These are phyloP conservation scores for Diploptera punctata DNA, from an alignment of 2,888 invertebrate genomes.

Conservation along the genomic window DNA sequence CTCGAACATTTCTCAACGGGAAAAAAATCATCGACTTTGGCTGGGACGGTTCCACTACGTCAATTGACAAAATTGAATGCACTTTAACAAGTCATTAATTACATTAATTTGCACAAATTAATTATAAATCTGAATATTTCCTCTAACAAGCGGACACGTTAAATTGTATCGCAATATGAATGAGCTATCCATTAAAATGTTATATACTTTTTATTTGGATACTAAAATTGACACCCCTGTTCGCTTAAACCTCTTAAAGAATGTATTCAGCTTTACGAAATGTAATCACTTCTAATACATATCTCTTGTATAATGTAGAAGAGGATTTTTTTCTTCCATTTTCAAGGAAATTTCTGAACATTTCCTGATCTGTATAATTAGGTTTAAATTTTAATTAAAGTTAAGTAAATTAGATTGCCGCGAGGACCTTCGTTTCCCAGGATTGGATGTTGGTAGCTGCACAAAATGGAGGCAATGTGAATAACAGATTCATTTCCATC, in stretches of 20 bases:
- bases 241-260: conserved; percentile 3
- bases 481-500: conserved; percentile 6
- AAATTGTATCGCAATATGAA: no score
- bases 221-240: conserved; percentile 11
- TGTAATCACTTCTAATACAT: conserved; percentile 31
- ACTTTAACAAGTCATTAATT: no score
- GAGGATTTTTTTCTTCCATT: conserved; percentile 9
- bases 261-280: neutral
- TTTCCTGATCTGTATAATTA: conserved; percentile 21
- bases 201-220: no score
- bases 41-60: no score
- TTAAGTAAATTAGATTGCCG: conserved; percentile 17
- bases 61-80: no score
- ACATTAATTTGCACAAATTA: no score
- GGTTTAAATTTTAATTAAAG: conserved; percentile 23
- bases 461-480: neutral
- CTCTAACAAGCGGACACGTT: no score
- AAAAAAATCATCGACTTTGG: no score
- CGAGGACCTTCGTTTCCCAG: conserved; percentile 3
- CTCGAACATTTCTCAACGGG: no score
- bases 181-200: no score
- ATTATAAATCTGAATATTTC: no score
- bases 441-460: conserved; percentile 6
- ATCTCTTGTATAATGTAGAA: conserved; percentile 20
- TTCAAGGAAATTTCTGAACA: conserved; percentile 13